These are phyloP conservation scores for Drosophila nr. perissopoda DNA, from an alignment of 2,888 invertebrate species.

Conservation along the genomic window DNA sequence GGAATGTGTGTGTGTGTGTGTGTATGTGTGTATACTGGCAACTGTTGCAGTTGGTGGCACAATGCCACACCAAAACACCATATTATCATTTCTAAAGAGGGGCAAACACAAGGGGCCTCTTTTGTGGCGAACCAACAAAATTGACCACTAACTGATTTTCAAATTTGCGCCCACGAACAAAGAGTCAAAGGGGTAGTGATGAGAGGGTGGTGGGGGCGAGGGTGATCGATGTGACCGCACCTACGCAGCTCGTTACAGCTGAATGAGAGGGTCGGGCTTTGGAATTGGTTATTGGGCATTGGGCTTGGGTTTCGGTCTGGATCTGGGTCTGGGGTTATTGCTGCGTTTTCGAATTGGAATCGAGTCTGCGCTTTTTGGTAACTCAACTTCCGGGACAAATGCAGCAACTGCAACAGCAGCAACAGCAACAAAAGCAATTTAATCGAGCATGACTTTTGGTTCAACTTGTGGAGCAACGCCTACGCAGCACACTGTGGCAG, in stretches of 20 bases:
- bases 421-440: conserved; percentile 74
- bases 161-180: conserved; percentile 57
- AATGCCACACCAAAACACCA: conserved; percentile 74
- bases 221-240: conserved; percentile 48
- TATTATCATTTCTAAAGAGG: conserved; percentile 55
- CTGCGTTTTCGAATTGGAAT: conserved; percentile 47
- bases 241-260: conserved; percentile 64
- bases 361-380: conserved; percentile 73
- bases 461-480: conserved; percentile 76
- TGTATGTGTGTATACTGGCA: not conserved
- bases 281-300: not conserved
- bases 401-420: conserved; percentile 24
- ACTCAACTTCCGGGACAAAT: conserved; percentile 77
- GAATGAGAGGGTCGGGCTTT: conserved; percentile 24
- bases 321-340: not conserved
- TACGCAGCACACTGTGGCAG: conserved; percentile 47
- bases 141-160: conserved; percentile 77
- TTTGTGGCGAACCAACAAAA: conserved; percentile 69
- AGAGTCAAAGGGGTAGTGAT: not conserved
- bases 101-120: conserved; percentile 30
- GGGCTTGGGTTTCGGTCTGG: conserved; percentile 16
- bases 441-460: conserved; percentile 82
- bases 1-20: not conserved
- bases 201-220: not conserved
- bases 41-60: conserved; percentile 34